Conservation (phyloP, 1,140 invertebrate species). For the Trinorchestia longiramus region DNA sequence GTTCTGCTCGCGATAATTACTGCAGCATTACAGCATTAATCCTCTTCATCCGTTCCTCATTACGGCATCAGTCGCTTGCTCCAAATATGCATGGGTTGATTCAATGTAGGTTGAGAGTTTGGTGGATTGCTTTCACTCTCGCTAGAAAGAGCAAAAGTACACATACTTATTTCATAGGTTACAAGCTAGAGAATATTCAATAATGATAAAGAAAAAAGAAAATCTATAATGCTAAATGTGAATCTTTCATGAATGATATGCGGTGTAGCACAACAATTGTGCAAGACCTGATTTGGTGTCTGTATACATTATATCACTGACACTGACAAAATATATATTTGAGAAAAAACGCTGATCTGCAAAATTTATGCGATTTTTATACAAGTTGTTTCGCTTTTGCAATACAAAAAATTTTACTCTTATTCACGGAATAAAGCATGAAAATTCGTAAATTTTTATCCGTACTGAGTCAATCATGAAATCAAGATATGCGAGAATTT, state of each 20-base stretch:
- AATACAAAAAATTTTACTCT: background rate
- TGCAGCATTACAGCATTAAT: constrained; percentile 39
- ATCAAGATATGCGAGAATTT: background rate
- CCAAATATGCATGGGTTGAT: background rate
- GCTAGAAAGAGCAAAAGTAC: background rate
- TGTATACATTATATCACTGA: background rate
- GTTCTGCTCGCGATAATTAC: background rate
- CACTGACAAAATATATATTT: background rate
- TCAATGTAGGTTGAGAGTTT: background rate
- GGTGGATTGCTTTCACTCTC: background rate
- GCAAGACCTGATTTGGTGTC: background rate
- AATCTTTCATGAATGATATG: background rate
- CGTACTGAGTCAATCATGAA: background rate
- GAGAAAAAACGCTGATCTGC: background rate
- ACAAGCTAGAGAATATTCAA: background rate
- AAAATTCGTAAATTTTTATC: background rate
- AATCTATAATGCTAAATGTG: background rate
- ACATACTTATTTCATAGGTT: background rate
- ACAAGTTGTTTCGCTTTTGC: background rate
- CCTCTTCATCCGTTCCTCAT: constrained; percentile 30
- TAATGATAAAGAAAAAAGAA: background rate
- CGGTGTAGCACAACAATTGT: background rate
- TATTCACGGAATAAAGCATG: background rate
- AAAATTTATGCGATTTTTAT: background rate
- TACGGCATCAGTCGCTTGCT: background rate